These are phyloP conservation scores for Neodontobutis hainanensis DNA, from an alignment of 2,113 vertebrate species.

Conservation along the genomic window DNA sequence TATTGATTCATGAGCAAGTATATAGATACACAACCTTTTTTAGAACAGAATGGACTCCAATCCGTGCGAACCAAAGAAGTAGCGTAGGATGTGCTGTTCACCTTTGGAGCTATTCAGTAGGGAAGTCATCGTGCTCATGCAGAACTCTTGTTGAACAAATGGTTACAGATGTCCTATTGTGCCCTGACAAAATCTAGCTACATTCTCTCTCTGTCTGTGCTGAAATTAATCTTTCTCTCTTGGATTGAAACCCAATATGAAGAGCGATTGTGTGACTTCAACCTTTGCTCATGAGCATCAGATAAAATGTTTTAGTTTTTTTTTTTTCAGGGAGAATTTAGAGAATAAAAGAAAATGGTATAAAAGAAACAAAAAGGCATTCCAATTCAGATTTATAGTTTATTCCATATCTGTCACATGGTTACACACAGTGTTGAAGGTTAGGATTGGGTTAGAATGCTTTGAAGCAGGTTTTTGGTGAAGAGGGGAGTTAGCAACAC, in stretches of 20 bases:
- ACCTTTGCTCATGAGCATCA: slow-evolving; percentile 74
- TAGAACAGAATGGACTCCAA: slow-evolving; percentile 33
- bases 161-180: slow-evolving; percentile 37
- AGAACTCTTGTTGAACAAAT: slow-evolving; percentile 35
- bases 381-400: slow-evolving; percentile 48
- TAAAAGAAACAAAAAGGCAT: slow-evolving; percentile 46
- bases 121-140: slow-evolving; percentile 45
- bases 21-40: slow-evolving; percentile 34
- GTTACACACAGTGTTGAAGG: slow-evolving; percentile 59
- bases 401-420: slow-evolving; percentile 56
- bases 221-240: not conserved
- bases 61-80: slow-evolving; percentile 15
- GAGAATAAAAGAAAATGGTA: slow-evolving; percentile 34
- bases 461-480: slow-evolving; percentile 34
- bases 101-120: slow-evolving; percentile 53
- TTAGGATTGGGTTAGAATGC: slow-evolving; percentile 36
- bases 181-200: slow-evolving; percentile 23
- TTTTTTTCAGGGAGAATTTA: slow-evolving; percentile 38
- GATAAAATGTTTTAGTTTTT: slow-evolving; percentile 28
- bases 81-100: slow-evolving; percentile 50
- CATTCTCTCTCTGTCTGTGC: slow-evolving; percentile 12
- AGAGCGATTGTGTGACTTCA: slow-evolving; percentile 29
- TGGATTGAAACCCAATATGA: not conserved
- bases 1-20: slow-evolving; percentile 43
- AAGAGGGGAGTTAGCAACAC: slow-evolving; percentile 39